Evolutionary conservation across 2,113 vertebrate genomes (phyloP).

Genomic region (Bufo bufo): DNA sequence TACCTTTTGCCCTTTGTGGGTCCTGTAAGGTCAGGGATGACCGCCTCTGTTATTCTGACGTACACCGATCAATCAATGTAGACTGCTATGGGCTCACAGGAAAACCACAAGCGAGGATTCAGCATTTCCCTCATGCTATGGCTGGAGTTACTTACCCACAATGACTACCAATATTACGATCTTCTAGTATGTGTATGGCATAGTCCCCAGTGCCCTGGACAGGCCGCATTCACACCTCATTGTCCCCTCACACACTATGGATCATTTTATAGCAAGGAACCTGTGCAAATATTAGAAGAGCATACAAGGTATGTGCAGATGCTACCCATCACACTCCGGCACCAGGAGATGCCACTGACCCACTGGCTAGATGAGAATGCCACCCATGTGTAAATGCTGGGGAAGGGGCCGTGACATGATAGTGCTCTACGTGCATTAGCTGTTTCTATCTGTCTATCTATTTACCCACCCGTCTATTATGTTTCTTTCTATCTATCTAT

Average conservation of each 20-base stretch:
- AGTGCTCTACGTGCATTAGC: neutral
- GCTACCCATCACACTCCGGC: neutral
- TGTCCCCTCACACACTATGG: too few relatives aligned
- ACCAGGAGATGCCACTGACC: too few relatives aligned
- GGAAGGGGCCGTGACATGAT: neutral
- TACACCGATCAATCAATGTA: neutral
- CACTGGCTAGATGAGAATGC: neutral
- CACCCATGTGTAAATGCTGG: neutral
- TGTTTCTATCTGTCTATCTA: too few relatives aligned
- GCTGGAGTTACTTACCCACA: too few relatives aligned
- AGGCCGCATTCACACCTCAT: too few relatives aligned
- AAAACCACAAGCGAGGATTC: neutral
- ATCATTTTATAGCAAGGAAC: neutral
- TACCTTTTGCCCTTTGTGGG: constrained; percentile 43
- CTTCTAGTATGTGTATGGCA: too few relatives aligned
- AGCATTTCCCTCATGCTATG: neutral
- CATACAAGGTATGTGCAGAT: neutral
- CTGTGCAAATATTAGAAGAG: neutral
- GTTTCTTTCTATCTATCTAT: neutral
- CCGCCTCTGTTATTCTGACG: neutral
- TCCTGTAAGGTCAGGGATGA: constrained; percentile 5
- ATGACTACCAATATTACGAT: too few relatives aligned
- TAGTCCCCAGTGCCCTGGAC: too few relatives aligned
- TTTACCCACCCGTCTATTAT: too few relatives aligned
- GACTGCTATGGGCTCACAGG: too few relatives aligned